Base-by-base conservation (phyloP, 1,140 invertebrate genomes). In the Rhagoletis pomonella region DNA sequence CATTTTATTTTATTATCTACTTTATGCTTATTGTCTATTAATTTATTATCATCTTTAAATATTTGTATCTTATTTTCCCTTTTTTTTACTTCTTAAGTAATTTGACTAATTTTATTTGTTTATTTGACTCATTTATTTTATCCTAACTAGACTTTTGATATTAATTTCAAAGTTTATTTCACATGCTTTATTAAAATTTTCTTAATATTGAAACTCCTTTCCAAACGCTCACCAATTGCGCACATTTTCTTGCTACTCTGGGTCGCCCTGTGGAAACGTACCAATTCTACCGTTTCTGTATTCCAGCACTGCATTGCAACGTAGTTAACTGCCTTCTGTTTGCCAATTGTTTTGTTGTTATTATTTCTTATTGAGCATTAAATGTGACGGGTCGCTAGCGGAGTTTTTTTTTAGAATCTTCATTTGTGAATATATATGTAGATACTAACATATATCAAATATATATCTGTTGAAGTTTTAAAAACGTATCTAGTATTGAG, bases 311-410 rank as follows among this genome's bases (percentile, higher is more conserved):
- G 5, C 6, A 5, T 5, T 47, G 42, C 67, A 44, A 55, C 47
- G 9, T 17, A n/a, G 19, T 55, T 81, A 81, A 81, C 73, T 81
- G 5, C 19, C 73, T 55, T 81, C 47, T 55, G n/a, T 6, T 55
- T 14, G 47, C 55, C 55, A 47, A 7, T 47, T 81, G 7, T n/a
- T 81, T 81, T 81, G 73, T 81, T 81, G 73, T 50, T 55, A n/a
- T 81, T 81, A 81, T 81, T 81, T 81, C 73, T 81, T 29, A 81
- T 81, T 81, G 47, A 12, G 17, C 50, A 19, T 81, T 29, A 55
- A 55, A 58, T 55, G 44, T 9, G 73, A 55, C 17, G 10, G 47
- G 10, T 58, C 73, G 73, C 7, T 73, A 29, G 19, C n/a, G 7
- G 0, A 50, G 42, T 7, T 81, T 3, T 5, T 50, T 29, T 1